Percentiles rank a stretch among this genome's conserved stretches.
Conservation (phyloP, 2,113 vertebrate species). For the Microtus montanus region DNA sequence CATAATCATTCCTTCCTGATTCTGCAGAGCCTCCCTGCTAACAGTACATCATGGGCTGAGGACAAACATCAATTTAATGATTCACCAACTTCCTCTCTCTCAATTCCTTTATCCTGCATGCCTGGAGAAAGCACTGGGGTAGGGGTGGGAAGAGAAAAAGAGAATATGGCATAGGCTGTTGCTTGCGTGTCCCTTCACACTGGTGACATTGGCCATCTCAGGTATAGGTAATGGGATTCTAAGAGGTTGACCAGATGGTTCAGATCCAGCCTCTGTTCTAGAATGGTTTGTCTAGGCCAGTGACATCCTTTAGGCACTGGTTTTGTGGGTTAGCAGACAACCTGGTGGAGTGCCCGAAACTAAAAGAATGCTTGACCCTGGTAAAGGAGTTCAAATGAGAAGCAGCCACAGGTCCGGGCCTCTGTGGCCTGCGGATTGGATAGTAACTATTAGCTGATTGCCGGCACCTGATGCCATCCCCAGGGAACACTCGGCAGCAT, state of each 20-base stretch:
- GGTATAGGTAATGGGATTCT: background rate
- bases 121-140: background rate
- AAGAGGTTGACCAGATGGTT: background rate
- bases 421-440: background rate
- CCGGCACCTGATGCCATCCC: accelerated
- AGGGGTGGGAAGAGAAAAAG: too few species aligned
- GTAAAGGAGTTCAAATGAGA: slow-evolving; percentile 21
- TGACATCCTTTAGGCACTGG: background rate
- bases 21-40: background rate
- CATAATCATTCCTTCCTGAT: background rate
- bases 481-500: background rate
- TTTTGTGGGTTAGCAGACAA: background rate
- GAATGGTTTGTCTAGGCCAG: background rate
- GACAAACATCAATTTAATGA: background rate
- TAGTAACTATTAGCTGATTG: slow-evolving; percentile 17
- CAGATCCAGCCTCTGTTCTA: background rate
- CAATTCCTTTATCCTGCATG: background rate
- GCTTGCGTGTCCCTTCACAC: accelerated
- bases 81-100: background rate
- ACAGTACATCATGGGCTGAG: background rate
- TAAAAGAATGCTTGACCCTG: background rate
- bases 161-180: too few species aligned
- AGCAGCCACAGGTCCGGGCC: background rate
- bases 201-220: background rate
- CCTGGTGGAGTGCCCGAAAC: background rate